Conservation (phyloP, 2,888 invertebrate genomes). For the Tiphia femorata region DNA sequence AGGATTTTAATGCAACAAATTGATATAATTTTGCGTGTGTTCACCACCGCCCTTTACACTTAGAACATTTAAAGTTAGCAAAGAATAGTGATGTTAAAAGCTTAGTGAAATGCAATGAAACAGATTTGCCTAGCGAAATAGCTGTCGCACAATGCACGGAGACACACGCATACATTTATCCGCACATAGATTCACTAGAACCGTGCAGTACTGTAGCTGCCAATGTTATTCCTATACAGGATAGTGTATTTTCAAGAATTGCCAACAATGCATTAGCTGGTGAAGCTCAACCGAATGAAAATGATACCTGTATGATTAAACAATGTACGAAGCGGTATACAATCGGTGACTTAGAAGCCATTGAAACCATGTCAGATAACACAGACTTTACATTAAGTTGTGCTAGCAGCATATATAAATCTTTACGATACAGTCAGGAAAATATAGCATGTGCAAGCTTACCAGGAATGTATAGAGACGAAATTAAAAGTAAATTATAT, state of each 20-base stretch:
- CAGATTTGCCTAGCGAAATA: constrained; percentile 22
- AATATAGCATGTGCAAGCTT: constrained; percentile 12
- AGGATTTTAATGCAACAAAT: constrained; percentile 42
- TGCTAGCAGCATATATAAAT: constrained; percentile 14
- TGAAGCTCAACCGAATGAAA: background rate
- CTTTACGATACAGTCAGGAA: constrained; percentile 19
- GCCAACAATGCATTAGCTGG: constrained; percentile 4
- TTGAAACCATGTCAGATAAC: constrained; percentile 15
- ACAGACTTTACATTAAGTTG: constrained; percentile 13
- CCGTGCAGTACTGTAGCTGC: constrained; percentile 34
- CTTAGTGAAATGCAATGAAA: too few species aligned
- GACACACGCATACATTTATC: constrained; percentile 63
- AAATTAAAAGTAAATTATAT: background rate
- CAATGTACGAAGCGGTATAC: constrained; percentile 12
- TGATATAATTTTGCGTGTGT: constrained; percentile 68
- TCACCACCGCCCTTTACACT: constrained; percentile 57
- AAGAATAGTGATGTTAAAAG: constrained; percentile 29
- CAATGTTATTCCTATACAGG: constrained; percentile 27
- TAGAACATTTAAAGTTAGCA: constrained; percentile 49
- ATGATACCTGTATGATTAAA: background rate
- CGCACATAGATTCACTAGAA: constrained; percentile 37
- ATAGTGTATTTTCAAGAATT: constrained; percentile 8
- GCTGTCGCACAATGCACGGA: constrained; percentile 50
- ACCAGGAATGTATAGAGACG: background rate
- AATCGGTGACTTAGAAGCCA: constrained; percentile 12